Evolutionary conservation across 2,113 vertebrate genomes (phyloP), one percentile per base, ranked within the genome.

Genomic region (Atractosteus spatula): DNA sequence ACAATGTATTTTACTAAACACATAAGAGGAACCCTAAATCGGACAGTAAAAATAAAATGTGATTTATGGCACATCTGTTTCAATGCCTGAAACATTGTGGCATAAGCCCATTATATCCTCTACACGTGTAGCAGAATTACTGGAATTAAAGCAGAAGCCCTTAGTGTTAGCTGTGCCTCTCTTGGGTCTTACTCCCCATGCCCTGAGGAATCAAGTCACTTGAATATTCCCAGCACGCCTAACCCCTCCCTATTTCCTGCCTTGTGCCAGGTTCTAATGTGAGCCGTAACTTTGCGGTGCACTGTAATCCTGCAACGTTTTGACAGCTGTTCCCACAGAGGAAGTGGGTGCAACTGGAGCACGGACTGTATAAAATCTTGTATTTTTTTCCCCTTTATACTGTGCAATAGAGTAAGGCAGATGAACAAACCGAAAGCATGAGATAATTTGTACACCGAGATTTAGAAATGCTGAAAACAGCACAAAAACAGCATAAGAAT

Each of bases 271-370:
- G 86, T 86, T 89, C 86, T 90, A 89, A 89, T 84, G 83, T 75
- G 86, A 88, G 84, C 77, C 72, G 81, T 84, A 84, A 89, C 88
- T 88, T 84, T 90, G 57, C 73, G 82, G 87, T 83, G 80, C 57
- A 75, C 76, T 82, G 80, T 89, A 90, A 91, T 90, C 85, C 80
- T 77, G 78, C 83, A 77, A 86, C 78, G 80, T 93, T 94, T 93
- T 88, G 82, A 94, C 93, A 95, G 93, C 94, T 94, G 93, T 89
- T 92, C 84, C 90, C 87, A 5, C 85, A 84, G 85, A 91, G 93
- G 91, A 94, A 92, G 91, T 91, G 89, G 91, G 87, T 85, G 88
- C 87, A 90, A 84, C 79, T 84, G 83, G 86, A 91, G 79, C 81
- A 79, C 29, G 13, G 75, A 70, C 70, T 74, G 76, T 76, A 68